A percentile compares a stretch with the other conserved stretches of the same genome.
Conservation (phyloP, 1,140 invertebrate genomes). For the Argopecten irradians region DNA sequence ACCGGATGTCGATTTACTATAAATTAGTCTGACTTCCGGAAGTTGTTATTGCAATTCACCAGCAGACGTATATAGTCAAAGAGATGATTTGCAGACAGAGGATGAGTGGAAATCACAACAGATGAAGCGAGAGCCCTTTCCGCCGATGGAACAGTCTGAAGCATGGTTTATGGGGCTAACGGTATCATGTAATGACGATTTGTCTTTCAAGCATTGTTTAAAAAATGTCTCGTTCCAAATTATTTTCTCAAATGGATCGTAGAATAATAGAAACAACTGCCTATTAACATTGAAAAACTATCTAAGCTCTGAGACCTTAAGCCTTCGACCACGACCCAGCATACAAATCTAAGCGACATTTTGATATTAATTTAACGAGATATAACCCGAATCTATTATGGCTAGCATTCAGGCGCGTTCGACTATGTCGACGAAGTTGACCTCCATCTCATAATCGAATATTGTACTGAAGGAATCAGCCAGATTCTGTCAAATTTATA, state of each 20-base stretch:
- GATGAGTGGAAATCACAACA: not conserved
- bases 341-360: constrained; percentile 22
- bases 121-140: not conserved
- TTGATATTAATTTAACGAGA: constrained; percentile 23
- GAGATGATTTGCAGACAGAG: not conserved
- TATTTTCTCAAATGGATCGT: constrained; percentile 41
- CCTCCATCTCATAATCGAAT: constrained; percentile 17
- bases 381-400: constrained; percentile 16
- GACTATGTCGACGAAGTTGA: not conserved
- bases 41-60: not conserved
- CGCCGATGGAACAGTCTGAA: constrained; percentile 4
- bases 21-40: not conserved
- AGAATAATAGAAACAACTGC: constrained; percentile 44
- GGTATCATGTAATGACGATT: constrained; percentile 8
- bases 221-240: constrained; percentile 45
- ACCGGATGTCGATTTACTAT: not conserved
- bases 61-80: not conserved
- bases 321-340: not conserved
- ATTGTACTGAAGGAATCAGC: constrained; percentile 4
- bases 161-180: constrained; percentile 14
- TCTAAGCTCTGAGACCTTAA: constrained; percentile 7
- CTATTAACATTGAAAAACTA: constrained; percentile 35
- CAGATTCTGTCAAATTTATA: constrained; percentile 1
- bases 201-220: constrained; percentile 25
- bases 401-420: not conserved